A percentile compares a stretch with the other conserved stretches of the same genome.
Conservation (phyloP, 37 sponge, comb jelly and placozoan species). For the Haliclona indistincta region DNA sequence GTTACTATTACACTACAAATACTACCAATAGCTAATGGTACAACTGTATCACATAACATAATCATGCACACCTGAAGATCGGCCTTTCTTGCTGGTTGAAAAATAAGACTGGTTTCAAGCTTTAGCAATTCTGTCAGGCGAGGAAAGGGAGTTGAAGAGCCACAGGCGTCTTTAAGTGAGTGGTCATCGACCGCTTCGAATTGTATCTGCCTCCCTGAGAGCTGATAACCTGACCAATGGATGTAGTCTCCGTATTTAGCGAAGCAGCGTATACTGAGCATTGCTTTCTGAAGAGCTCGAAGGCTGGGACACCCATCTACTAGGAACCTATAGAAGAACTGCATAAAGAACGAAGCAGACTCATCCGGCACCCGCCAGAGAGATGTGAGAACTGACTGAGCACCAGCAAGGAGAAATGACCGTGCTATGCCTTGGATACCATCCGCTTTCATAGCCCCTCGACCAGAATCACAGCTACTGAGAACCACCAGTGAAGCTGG, state of each 20-base stretch:
- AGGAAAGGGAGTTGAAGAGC: conserved; percentile 39
- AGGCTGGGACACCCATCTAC: conserved; percentile 56
- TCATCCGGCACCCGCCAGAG: conserved; percentile 84
- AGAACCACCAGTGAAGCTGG: conserved; percentile 76
- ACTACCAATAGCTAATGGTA: background rate
- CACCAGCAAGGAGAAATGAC: conserved; percentile 83
- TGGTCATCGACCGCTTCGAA: background rate
- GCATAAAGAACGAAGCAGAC: conserved; percentile 74
- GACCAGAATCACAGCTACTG: conserved; percentile 67
- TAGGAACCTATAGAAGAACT: conserved; percentile 79
- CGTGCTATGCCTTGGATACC: conserved; percentile 79
- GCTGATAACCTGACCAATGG: conserved; percentile 85
- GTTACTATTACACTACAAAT: background rate
- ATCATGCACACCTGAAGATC: conserved; percentile 52
- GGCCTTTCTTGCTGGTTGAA: background rate
- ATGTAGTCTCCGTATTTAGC: conserved; percentile 54
- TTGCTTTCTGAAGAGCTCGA: conserved; percentile 72
- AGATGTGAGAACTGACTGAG: conserved; percentile 74
- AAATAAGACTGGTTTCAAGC: conserved; percentile 43
- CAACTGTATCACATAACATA: background rate
- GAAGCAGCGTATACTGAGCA: conserved; percentile 68
- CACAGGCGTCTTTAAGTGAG: conserved; percentile 7
- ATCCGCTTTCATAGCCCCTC: conserved; percentile 73
- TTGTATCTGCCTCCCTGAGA: conserved; percentile 69
- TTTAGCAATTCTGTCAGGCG: conserved; percentile 40